Conservation (phyloP, 2,888 invertebrate species). For the Oscheius myriophilus region DNA sequence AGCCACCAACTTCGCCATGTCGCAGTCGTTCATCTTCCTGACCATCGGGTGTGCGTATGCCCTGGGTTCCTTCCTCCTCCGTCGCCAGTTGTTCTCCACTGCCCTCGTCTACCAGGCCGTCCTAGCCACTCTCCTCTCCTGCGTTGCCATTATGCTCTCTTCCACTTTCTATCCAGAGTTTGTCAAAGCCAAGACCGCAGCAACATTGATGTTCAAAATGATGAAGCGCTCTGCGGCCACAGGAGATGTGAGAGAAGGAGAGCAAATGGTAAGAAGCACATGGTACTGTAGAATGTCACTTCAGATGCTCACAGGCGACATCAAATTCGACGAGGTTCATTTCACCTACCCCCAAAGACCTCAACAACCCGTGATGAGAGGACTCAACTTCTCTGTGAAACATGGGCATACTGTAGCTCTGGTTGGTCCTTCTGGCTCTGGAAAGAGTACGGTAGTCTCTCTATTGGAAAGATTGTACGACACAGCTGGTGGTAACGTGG, state of each 20-base stretch:
- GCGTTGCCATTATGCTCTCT: constrained; percentile 54
- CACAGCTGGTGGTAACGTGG: constrained; percentile 66
- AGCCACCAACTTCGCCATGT: constrained; percentile 48
- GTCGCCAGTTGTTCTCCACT: constrained; percentile 28
- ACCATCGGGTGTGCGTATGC: constrained; percentile 49
- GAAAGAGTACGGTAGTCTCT: constrained; percentile 71
- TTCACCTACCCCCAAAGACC: constrained; percentile 72
- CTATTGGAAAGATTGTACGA: constrained; percentile 72
- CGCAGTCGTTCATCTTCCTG: constrained; percentile 56
- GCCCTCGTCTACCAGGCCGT: constrained; percentile 36
- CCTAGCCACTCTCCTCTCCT: constrained; percentile 48
- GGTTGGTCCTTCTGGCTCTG: constrained; percentile 72
- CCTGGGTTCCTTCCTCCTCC: constrained; percentile 50
- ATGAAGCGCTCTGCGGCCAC: constrained; percentile 69
- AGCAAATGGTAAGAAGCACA: constrained; percentile 18
- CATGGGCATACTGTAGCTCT: constrained; percentile 65
- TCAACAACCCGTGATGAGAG: constrained; percentile 18
- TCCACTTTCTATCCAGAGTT: constrained; percentile 71
- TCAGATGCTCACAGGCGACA: constrained; percentile 66
- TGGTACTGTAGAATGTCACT: constrained; percentile 29
- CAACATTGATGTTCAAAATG: constrained; percentile 70
- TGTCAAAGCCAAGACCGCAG: constrained; percentile 71
- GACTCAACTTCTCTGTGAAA: constrained; percentile 22
- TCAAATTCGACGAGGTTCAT: constrained; percentile 69
- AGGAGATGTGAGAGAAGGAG: constrained; percentile 62